phyloP scores from a whole-genome alignment of 2,888 invertebrate genomes.

The Phalangium opilio region DNA sequence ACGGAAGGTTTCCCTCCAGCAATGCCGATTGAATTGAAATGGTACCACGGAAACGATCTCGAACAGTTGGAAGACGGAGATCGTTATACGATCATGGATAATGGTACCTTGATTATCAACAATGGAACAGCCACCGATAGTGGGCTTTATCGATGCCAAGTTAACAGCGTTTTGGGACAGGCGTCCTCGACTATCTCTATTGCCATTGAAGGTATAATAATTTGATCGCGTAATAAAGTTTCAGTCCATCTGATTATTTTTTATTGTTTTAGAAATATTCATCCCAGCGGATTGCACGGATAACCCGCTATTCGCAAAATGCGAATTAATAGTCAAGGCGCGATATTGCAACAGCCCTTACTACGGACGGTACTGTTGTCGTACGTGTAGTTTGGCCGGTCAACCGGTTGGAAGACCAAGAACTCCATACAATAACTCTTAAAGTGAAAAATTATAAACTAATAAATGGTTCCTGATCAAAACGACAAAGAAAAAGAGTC shows the following conservation, averaged over 20 bases:
- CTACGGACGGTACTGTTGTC: slow-evolving; percentile 76
- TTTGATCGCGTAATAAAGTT: no score
- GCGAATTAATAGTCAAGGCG: slow-evolving; percentile 67
- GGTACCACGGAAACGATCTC: slow-evolving; percentile 22
- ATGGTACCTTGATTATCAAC: slow-evolving; percentile 51
- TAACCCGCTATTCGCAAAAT: slow-evolving; percentile 75
- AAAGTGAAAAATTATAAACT: no score
- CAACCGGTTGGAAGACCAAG: slow-evolving; percentile 1
- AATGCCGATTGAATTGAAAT: slow-evolving; percentile 24
- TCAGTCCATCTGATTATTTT: no score
- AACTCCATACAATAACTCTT: no score
- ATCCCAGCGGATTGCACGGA: slow-evolving; percentile 70
- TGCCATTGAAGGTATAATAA: slow-evolving; percentile 52
- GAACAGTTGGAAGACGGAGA: slow-evolving; percentile 14
- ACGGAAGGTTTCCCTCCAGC: slow-evolving; percentile 5
- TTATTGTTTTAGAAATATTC: slow-evolving; percentile 43
- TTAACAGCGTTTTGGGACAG: slow-evolving; percentile 53
- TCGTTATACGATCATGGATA: slow-evolving; percentile 25
- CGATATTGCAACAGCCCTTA: slow-evolving; percentile 63
- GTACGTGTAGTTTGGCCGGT: slow-evolving; percentile 65
- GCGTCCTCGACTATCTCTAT: slow-evolving; percentile 46
- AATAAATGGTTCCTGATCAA: no score
- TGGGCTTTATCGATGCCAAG: slow-evolving; percentile 69
- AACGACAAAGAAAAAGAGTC: no score
- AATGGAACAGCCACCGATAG: slow-evolving; percentile 50